phyloP scores from a whole-genome alignment of 1,140 invertebrate genomes.

The Heliconius himera region DNA sequence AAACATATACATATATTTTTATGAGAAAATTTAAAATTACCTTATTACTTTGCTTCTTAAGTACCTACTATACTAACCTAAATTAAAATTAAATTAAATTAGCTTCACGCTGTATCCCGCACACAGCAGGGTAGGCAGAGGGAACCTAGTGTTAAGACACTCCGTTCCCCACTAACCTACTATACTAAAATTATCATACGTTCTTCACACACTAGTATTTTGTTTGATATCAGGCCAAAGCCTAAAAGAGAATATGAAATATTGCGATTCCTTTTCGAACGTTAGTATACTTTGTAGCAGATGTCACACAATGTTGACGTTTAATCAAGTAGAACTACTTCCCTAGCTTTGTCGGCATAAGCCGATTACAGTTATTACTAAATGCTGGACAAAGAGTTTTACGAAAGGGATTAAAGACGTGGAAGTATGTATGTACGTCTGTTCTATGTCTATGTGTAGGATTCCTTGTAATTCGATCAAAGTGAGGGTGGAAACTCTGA shows the following conservation, averaged over 20 bases:
- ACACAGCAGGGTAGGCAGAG: too few relatives aligned
- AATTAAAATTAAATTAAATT: too few relatives aligned
- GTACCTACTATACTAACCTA: too few relatives aligned
- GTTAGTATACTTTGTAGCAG: not conserved
- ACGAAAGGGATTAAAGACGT: not conserved
- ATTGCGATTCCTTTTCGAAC: not conserved
- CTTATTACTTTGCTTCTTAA: not conserved
- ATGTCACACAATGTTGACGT: conserved; percentile 8
- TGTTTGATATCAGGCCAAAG: not conserved
- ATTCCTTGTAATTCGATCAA: not conserved
- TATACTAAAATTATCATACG: not conserved
- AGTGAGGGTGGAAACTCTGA: not conserved
- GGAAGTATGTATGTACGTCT: not conserved
- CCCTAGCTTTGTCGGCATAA: not conserved
- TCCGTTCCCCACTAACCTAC: too few relatives aligned
- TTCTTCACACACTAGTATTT: not conserved
- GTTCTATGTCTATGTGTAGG: not conserved
- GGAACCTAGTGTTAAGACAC: too few relatives aligned
- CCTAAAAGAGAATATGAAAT: conserved; percentile 7
- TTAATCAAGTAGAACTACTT: conserved; percentile 13
- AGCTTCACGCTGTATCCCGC: too few relatives aligned
- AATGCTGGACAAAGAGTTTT: not conserved
- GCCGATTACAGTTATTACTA: not conserved
- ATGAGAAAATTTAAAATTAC: too few relatives aligned
- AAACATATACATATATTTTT: too few relatives aligned